phyloP scores from a whole-genome alignment of 2,797 vertebrate genomes.

The Paguma larvata region DNA sequence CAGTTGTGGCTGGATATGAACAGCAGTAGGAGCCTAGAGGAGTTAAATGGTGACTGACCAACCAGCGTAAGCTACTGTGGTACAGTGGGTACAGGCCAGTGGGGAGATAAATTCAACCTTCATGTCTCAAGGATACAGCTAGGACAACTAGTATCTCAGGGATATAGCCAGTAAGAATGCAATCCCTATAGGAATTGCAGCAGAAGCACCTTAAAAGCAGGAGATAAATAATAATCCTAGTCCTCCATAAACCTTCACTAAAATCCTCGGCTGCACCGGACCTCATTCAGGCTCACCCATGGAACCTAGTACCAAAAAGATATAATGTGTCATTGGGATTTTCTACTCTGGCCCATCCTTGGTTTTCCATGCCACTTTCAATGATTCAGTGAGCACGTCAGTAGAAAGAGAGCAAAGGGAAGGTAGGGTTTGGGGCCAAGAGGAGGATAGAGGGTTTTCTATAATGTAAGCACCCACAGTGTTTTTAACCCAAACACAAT shows the following conservation, averaged over 20 bases:
- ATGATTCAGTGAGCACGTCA: not conserved
- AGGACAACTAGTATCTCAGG: not conserved
- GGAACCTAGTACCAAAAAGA: not conserved
- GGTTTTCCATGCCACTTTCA: not conserved
- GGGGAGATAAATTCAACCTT: not conserved
- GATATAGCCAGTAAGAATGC: not conserved
- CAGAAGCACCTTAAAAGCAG: not conserved
- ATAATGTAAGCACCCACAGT: not conserved
- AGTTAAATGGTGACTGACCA: not conserved
- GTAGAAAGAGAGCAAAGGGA: not conserved
- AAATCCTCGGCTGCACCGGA: no score
- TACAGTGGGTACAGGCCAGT: accelerated
- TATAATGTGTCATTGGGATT: not conserved
- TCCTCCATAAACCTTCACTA: not conserved
- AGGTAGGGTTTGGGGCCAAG: not conserved
- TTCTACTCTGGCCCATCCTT: not conserved
- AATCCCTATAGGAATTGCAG: not conserved
- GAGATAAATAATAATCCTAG: no score
- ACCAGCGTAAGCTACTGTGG: not conserved
- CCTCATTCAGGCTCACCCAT: no score
- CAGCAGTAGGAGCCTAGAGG: not conserved
- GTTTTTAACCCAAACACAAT: not conserved
- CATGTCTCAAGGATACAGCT: not conserved
- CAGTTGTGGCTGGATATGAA: no score
- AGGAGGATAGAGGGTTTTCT: not conserved